Evolutionary conservation across 1,140 invertebrate genomes (phyloP).

Genomic region (Ericerus pela): DNA sequence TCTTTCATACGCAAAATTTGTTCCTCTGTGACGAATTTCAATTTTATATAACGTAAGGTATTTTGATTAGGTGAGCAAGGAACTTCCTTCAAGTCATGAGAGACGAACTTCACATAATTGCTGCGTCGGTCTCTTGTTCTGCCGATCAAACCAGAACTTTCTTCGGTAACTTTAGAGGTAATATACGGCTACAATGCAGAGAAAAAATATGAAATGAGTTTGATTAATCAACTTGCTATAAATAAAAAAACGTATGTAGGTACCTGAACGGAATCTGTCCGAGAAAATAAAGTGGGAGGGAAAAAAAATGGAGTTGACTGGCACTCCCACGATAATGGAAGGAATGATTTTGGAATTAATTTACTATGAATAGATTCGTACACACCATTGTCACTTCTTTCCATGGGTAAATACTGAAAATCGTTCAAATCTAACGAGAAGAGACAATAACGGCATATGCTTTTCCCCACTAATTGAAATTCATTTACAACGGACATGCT

Average conservation of each 20-base stretch:
- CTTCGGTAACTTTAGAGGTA: constrained; percentile 23
- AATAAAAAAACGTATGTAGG: neutral
- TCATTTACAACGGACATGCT: too few relatives aligned
- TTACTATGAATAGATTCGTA: constrained; percentile 45
- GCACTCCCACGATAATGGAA: constrained; percentile 42
- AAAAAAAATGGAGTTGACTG: constrained; percentile 48
- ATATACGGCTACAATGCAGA: neutral
- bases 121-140: constrained; percentile 37
- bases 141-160: constrained; percentile 35
- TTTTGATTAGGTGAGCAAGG: constrained; percentile 37
- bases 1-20: constrained; percentile 36
- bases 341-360: constrained; percentile 45
- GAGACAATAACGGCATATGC: neutral
- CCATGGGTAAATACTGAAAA: constrained; percentile 76
- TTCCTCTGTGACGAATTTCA: constrained; percentile 34
- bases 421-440: constrained; percentile 55
- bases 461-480: too few relatives aligned
- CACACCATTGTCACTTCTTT: constrained; percentile 29
- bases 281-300: constrained; percentile 58
- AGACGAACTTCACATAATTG: constrained; percentile 38
- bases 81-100: constrained; percentile 37
- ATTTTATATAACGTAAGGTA: constrained; percentile 34
- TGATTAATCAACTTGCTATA: too few relatives aligned
- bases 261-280: constrained; percentile 46
- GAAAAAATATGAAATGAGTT: neutral